phyloP scores from a whole-genome alignment of 1,140 invertebrate species.

The Berghia stephanieae region DNA sequence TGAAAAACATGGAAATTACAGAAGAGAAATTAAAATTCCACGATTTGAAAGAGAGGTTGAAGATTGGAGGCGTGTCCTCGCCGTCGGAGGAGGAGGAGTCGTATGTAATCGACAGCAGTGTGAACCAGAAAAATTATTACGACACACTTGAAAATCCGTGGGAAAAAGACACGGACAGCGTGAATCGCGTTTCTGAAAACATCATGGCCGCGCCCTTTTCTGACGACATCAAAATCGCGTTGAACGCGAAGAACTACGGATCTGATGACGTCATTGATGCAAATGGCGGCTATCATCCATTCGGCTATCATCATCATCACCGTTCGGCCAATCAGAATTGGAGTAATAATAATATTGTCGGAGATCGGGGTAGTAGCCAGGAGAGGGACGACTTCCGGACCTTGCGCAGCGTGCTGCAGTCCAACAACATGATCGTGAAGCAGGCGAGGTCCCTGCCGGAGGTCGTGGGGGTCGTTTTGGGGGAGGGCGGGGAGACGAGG shows the following conservation, averaged over 20 bases:
- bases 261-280: too few species aligned
- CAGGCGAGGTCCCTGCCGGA: slow-evolving; percentile 32
- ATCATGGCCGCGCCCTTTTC: slow-evolving; percentile 44
- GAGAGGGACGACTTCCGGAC: slow-evolving; percentile 36
- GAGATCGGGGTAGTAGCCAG: background rate
- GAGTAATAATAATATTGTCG: background rate
- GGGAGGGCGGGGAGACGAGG: background rate
- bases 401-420: slow-evolving; percentile 37
- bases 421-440: slow-evolving; percentile 39
- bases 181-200: slow-evolving; percentile 34
- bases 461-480: slow-evolving; percentile 9
- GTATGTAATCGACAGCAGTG: too few species aligned
- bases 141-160: slow-evolving; percentile 30
- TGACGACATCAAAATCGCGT: slow-evolving; percentile 53
- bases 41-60: background rate
- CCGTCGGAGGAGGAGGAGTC: too few species aligned
- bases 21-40: slow-evolving; percentile 1
- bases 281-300: background rate
- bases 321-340: background rate
- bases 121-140: slow-evolving; percentile 13
- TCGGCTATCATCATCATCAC: slow-evolving; percentile 7
- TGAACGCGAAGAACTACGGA: slow-evolving; percentile 32
- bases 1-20: background rate
- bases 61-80: background rate
- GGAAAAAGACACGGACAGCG: slow-evolving; percentile 25